A percentile compares a stretch with the other conserved stretches of the same genome.
Evolutionary conservation across 2,888 invertebrate species (phyloP).

Genomic region (Ormyrus pomaceus): DNA sequence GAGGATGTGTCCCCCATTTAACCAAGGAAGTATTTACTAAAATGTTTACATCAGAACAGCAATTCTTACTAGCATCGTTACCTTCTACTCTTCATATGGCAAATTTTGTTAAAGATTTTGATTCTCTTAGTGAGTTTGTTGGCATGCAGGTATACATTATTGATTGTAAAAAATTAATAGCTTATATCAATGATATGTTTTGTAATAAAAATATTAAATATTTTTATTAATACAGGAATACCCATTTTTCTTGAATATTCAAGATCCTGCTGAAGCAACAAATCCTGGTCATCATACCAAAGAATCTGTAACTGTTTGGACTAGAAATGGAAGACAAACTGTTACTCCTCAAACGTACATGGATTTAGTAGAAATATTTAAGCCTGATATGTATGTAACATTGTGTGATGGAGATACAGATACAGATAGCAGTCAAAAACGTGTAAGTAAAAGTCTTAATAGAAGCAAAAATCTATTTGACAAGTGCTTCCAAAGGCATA

Average conservation of each 20-base stretch:
- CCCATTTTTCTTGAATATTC: conserved; percentile 78
- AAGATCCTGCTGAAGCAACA: conserved; percentile 83
- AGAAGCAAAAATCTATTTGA: conserved; percentile 83
- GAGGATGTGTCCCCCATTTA: conserved; percentile 89
- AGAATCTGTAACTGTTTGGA: conserved; percentile 86
- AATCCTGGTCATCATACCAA: conserved; percentile 85
- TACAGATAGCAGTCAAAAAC: conserved; percentile 82
- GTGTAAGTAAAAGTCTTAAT: conserved; percentile 84
- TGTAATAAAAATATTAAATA: conserved; percentile 5
- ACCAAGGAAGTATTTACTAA: conserved; percentile 84
- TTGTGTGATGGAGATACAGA: conserved; percentile 88
- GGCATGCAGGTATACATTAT: conserved; percentile 75
- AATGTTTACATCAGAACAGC: conserved; percentile 79
- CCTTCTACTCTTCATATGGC: conserved; percentile 82
- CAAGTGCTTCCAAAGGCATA: conserved; percentile 82
- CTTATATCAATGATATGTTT: neutral
- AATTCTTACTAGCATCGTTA: conserved; percentile 85
- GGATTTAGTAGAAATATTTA: conserved; percentile 85
- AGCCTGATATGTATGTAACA: conserved; percentile 89
- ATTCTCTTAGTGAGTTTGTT: conserved; percentile 80
- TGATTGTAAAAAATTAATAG: neutral
- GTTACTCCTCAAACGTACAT: conserved; percentile 85
- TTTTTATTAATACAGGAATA: conserved; percentile 71
- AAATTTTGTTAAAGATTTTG: conserved; percentile 81
- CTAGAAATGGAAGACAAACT: conserved; percentile 84